These are phyloP conservation scores for Acronicta aceris DNA, from an alignment of 2,888 invertebrate species.

Conservation along the genomic window DNA sequence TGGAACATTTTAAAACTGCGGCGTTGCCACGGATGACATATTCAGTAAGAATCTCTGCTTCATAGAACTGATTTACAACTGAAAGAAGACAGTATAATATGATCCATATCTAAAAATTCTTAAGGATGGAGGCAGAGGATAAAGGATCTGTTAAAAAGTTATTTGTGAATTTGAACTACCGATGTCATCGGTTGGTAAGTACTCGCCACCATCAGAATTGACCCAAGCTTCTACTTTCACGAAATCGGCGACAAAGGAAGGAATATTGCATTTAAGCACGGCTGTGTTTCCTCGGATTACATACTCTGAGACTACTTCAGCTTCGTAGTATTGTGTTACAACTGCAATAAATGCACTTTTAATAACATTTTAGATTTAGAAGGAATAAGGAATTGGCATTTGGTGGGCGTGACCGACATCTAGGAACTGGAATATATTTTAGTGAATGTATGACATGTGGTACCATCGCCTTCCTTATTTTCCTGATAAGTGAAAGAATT, in stretches of 20 bases:
- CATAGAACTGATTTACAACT: constrained; percentile 95
- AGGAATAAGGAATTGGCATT: constrained; percentile 45
- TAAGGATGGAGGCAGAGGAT: constrained; percentile 37
- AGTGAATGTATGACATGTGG: constrained; percentile 27
- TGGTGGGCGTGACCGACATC: constrained; percentile 23
- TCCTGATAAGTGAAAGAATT: constrained; percentile 82
- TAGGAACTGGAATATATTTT: constrained; percentile 34
- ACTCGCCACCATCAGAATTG: constrained; percentile 91
- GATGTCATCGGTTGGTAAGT: constrained; percentile 92
- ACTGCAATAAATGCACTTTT: constrained; percentile 88
- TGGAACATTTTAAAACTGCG: constrained; percentile 96
- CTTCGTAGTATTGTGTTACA: constrained; percentile 96
- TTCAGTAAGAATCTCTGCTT: constrained; percentile 96
- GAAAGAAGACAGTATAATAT: constrained; percentile 62
- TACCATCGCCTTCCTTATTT: constrained; percentile 79
- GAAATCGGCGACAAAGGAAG: constrained; percentile 97
- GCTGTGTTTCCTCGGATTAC: constrained; percentile 96
- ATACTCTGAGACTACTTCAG: constrained; percentile 96
- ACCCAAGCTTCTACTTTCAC: constrained; percentile 96
- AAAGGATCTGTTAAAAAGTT: constrained; percentile 30
- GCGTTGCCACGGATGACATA: constrained; percentile 97
- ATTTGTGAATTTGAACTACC: constrained; percentile 86
- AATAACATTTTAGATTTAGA: constrained; percentile 13
- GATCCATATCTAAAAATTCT: constrained; percentile 27
- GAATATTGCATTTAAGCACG: constrained; percentile 96